phyloP scores from a whole-genome alignment of 1,140 invertebrate species.

The Calycopis cecrops region DNA sequence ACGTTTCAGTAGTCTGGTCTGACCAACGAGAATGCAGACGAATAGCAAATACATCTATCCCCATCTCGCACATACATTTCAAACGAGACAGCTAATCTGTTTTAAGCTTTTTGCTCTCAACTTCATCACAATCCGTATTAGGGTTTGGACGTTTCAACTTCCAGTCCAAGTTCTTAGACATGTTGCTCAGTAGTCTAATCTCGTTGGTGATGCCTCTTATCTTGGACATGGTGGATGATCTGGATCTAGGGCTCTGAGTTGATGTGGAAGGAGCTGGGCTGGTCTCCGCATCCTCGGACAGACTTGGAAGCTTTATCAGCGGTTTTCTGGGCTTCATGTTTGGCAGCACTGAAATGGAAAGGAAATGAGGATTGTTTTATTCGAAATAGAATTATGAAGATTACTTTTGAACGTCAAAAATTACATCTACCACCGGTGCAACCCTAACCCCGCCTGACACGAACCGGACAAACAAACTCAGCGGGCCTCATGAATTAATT shows the following conservation, averaged over 20 bases:
- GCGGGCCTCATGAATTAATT: too few relatives aligned
- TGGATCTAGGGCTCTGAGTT: constrained; percentile 25
- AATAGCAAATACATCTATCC: neutral
- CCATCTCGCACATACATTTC: neutral
- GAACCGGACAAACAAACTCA: too few relatives aligned
- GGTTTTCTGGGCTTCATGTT: constrained; percentile 62
- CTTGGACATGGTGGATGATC: constrained; percentile 38
- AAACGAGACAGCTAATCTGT: constrained; percentile 29
- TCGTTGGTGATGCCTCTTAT: constrained; percentile 50
- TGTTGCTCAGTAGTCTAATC: constrained; percentile 39
- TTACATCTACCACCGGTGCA: too few relatives aligned
- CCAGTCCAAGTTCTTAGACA: constrained; percentile 34
- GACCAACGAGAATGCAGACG: too few relatives aligned
- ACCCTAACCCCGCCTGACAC: too few relatives aligned
- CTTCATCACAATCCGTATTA: constrained; percentile 25
- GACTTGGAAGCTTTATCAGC: constrained; percentile 50
- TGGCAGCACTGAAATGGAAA: constrained; percentile 43
- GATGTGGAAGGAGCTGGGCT: constrained; percentile 34
- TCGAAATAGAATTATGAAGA: too few relatives aligned
- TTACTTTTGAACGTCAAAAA: too few relatives aligned
- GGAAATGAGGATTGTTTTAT: neutral
- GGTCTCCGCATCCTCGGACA: constrained; percentile 37
- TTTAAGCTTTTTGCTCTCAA: constrained; percentile 44
- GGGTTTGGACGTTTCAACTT: constrained; percentile 35
- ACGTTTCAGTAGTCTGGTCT: too few relatives aligned